Base-by-base conservation (phyloP, 2,797 vertebrate genomes). In the Spinibarbus caldwelli region DNA sequence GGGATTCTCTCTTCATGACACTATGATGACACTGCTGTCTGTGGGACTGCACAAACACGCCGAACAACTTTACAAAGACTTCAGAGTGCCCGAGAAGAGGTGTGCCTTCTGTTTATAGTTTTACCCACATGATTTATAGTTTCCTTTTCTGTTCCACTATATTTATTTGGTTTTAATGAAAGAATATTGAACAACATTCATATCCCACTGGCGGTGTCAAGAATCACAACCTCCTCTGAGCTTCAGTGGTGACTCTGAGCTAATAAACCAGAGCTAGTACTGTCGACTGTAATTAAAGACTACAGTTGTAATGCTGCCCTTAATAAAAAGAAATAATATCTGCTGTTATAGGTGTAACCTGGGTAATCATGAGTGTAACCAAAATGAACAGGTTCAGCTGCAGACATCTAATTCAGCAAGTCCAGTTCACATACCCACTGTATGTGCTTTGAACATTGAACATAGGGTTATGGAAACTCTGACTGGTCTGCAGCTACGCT, bases 31-130 rank as follows among this genome's bases (percentile, higher is more conserved):
- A 3, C 94, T 99, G 77, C 94, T 99, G 90, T 92, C 95, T 0
- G 91, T 96, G 0, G 96, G 97, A 70, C 95, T 97, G 57, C 95
- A 96, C 91, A 99, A 98, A 88, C 96, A 96, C 0, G 96, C 97
- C 0, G 98, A 99, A 75, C 97, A 99, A 84, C 95, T 99, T 75
- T 97, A 96, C 88, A 94, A 97, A 38, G 98, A 99, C 66, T 99
- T 98, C 91, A 95, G 91, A 85, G 97, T 99, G 34, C 97, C 98
- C 0, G 98, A 99, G 91, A 99, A 98, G 90, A 96, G 98, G 98
- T 97, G 1, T 57, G 86, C 36, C 54, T 17, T 21, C 31, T 29
- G 9, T 59, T 82, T 8, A 47, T 75, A 64, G 36, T 54, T 67
- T 67, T 36, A 54, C 71, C 9, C 7, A 6, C 26, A 31, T 9